Evolutionary conservation across 2,113 vertebrate genomes (phyloP).

Genomic region (Ptychochromis oligacanthus): DNA sequence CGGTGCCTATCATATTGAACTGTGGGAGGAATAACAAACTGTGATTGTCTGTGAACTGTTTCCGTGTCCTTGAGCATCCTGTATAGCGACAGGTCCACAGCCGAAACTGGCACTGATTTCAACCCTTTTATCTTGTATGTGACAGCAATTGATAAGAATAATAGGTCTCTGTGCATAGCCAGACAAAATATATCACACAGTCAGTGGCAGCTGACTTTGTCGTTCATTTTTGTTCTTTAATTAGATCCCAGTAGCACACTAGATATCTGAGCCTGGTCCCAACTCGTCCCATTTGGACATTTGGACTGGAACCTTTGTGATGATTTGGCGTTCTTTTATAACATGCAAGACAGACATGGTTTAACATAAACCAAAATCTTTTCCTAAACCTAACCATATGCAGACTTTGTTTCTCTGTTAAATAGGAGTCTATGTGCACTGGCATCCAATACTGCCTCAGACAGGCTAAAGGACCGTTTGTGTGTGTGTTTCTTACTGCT

Average conservation of each 20-base stretch:
- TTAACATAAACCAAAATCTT: not conserved
- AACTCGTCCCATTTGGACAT: not conserved
- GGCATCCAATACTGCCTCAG: not conserved
- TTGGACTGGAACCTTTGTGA: not conserved
- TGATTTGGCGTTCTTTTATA: not conserved
- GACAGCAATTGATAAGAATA: constrained; percentile 12
- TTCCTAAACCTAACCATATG: not conserved
- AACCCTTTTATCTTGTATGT: constrained; percentile 20
- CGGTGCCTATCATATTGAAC: constrained; percentile 7
- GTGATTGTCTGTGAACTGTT: constrained; percentile 20
- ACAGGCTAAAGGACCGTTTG: not conserved
- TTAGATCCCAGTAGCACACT: not conserved
- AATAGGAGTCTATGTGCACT: not conserved
- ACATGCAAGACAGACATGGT: not conserved
- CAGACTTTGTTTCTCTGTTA: not conserved
- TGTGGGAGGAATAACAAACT: constrained; percentile 29
- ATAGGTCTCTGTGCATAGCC: not conserved
- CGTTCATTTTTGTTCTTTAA: not conserved
- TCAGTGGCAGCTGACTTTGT: not conserved
- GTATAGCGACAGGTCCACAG: constrained; percentile 16
- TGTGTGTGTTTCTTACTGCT: not conserved
- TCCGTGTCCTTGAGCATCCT: constrained; percentile 41
- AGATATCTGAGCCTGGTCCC: not conserved
- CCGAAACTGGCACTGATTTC: constrained; percentile 1
- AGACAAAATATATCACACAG: not conserved